Conservation (phyloP, 2,113 vertebrate species). For the Hippocampus abdominalis region DNA sequence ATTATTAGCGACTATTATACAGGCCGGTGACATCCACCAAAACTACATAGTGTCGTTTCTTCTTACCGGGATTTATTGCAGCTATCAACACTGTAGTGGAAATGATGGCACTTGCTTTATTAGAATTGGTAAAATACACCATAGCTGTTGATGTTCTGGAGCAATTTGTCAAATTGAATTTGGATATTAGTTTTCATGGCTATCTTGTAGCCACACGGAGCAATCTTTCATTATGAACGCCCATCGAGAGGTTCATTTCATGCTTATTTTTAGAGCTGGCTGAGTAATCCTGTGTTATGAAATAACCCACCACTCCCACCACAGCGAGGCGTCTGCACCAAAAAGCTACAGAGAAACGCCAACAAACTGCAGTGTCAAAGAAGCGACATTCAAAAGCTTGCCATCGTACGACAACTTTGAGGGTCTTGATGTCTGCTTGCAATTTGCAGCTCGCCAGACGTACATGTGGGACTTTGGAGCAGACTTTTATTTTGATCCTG, state of each 20-base stretch:
- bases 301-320: slow-evolving; percentile 59
- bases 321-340: slow-evolving; percentile 54
- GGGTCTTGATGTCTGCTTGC: not conserved
- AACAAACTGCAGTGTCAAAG: slow-evolving; percentile 40
- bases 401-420: slow-evolving; percentile 4
- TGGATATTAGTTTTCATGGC: slow-evolving; percentile 60
- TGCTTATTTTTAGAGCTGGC: slow-evolving; percentile 64
- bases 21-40: not conserved
- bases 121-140: slow-evolving; percentile 30
- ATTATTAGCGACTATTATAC: not conserved
- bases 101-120: slow-evolving; percentile 33
- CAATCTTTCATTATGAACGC: slow-evolving; percentile 60
- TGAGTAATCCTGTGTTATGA: slow-evolving; percentile 66
- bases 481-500: slow-evolving; percentile 7
- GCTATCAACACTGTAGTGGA: slow-evolving; percentile 5
- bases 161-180: slow-evolving; percentile 59
- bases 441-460: slow-evolving; percentile 3
- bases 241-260: slow-evolving; percentile 64
- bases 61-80: not conserved
- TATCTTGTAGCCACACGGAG: slow-evolving; percentile 51
- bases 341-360: slow-evolving; percentile 49
- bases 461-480: not conserved
- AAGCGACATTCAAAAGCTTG: slow-evolving; percentile 6
- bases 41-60: not conserved
- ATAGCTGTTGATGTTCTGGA: slow-evolving; percentile 41